Evolutionary conservation across 1,140 invertebrate genomes (phyloP), one percentile per base, ranked within the genome.

Genomic region (Contarinia nasturtii): DNA sequence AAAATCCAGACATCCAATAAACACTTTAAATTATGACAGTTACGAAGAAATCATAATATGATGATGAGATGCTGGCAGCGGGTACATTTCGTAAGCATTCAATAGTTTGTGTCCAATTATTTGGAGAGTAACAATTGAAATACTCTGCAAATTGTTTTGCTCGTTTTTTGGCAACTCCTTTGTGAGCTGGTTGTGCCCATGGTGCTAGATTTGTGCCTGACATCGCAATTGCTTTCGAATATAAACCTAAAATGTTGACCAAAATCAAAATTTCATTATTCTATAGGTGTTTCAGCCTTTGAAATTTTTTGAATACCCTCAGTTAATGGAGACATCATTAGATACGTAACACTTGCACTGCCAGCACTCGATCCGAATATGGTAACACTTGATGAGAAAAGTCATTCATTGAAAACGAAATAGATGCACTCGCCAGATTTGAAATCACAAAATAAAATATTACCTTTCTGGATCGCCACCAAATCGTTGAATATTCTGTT

Each of bases 131-230:
- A 53, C 82, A 85, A 12, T 66, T 58, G 1, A 83, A 50, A 44
- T 71, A 55, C 52, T 73, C 54, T 0, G 74, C 81, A 18, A 87
- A 55, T 46, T 72, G 71, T 40, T 68, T 61, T 0, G 81, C 75
- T 51, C 80, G 75, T 11, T 67, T 56, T 11, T 70, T 62, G 0
- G 78, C 73, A 48, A 77, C 65, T 11, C 74, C 74, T 20, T 77
- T 61, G 45, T 63, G 68, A 8, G 70, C 66, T 0, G 79, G 72
- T 44, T 83, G 68, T 0, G 80, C 75, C 86, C 86, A 91, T 0
- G 79, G 72, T 55, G 78, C 79, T 8, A 85, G 60, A 2, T 80
- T 76, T 1, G 79, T 85, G 2, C 86, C 86, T 56, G 82, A 84
- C 64, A 85, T 76, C 0, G 80, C 75, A 48, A 87, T 84, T 4